Evolutionary conservation across 2,888 invertebrate genomes (phyloP).

Genomic region (Melinaea menophilus): DNA sequence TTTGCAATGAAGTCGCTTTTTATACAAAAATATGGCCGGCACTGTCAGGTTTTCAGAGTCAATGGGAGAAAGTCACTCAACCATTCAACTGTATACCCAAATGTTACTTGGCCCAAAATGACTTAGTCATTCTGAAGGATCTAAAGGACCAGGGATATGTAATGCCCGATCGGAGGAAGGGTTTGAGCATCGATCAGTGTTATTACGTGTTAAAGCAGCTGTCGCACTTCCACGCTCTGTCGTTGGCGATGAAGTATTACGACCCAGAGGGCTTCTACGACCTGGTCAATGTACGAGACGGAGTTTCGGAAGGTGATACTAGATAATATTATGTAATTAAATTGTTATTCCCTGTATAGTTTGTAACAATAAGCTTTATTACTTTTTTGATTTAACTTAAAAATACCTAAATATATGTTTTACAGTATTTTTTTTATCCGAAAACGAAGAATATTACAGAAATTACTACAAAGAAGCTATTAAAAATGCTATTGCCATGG

Average conservation of each 20-base stretch:
- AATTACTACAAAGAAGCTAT: slow-evolving; percentile 82
- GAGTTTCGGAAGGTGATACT: slow-evolving; percentile 65
- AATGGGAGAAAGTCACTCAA: slow-evolving; percentile 57
- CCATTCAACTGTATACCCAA: slow-evolving; percentile 78
- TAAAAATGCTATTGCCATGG: slow-evolving; percentile 82
- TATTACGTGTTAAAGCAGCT: slow-evolving; percentile 78
- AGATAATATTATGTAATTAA: background rate
- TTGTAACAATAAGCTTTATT: background rate
- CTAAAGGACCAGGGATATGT: slow-evolving; percentile 77
- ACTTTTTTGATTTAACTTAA: slow-evolving; percentile 24
- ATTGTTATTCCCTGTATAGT: background rate
- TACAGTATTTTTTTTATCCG: slow-evolving; percentile 78
- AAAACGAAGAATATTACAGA: slow-evolving; percentile 83
- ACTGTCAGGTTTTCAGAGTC: slow-evolving; percentile 77
- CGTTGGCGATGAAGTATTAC: slow-evolving; percentile 79
- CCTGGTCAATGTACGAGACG: slow-evolving; percentile 64
- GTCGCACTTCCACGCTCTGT: slow-evolving; percentile 81
- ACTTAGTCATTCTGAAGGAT: slow-evolving; percentile 79
- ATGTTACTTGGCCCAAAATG: slow-evolving; percentile 78
- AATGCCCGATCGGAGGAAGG: slow-evolving; percentile 81
- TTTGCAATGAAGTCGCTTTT: slow-evolving; percentile 85
- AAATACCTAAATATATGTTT: too few species aligned
- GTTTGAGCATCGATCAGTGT: slow-evolving; percentile 79
- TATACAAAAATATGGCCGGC: slow-evolving; percentile 84
- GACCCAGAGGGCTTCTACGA: slow-evolving; percentile 77